Evolutionary conservation across 2,113 vertebrate genomes (phyloP), one percentile per base, ranked within the genome.

Genomic region (Oreocharis arfaki): DNA sequence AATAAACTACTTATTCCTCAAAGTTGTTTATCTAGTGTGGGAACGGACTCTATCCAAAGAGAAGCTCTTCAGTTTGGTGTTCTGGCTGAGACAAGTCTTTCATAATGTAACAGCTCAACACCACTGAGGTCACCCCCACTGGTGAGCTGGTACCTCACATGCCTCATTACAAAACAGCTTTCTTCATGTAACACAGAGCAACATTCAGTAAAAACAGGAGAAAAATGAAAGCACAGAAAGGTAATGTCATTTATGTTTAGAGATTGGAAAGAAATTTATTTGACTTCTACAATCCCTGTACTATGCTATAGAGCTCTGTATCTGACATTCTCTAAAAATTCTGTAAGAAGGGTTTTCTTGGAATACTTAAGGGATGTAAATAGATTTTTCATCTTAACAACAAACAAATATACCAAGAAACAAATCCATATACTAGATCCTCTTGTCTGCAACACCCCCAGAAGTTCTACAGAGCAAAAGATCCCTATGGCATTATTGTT

Each of bases 331-430:
- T 59, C 44, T 86, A 92, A 93, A 92, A 81, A 35, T 57, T 68
- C 73, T 56, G 52, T 42, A 59, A 67, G 42, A 80, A 92, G 35
- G 9, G 13, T 65, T 86, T 96, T 78, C 35, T 86, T 71, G 93
- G 76, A 93, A 81, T 68, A 75, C 41, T 93, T 85, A 75, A 63
- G 86, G 79, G 52, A 81, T 64, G 49, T 68, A 93, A 91, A 92
- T 44, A 89, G 64, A 84, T 89, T 96, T 96, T 96, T 92, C 86
- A 87, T 44, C 80, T 88, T 90, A 77, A 16, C 56, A 80, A 74
- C 33, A 77, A 81, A 84, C 22, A 91, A 89, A 79, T 35, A 55
- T 32, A 39, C 47, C 93, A 60, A 86, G 68, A 76, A 78, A 60
- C 23, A 96, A 93, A 95, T 93, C 73, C 44, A 75, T 89, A 63